Base-by-base conservation (phyloP, 2,113 vertebrate species). In the Machaerirhynchus nigripectus region DNA sequence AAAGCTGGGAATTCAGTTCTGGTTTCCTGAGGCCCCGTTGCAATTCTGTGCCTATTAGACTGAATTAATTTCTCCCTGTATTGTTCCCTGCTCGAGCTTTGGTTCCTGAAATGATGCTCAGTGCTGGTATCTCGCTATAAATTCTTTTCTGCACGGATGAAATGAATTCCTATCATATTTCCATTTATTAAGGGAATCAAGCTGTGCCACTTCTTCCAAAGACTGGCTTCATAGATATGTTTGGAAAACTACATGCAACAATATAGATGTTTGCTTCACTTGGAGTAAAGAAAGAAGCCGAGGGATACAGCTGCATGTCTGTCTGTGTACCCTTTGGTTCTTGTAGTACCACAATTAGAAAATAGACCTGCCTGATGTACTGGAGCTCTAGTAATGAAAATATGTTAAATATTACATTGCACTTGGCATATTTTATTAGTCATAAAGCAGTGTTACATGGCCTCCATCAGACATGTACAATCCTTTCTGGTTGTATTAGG, bases 91-190 rank as follows among this genome's bases (percentile, higher is more conserved):
- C 69, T 68, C 0, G 0, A 65, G 64, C 46, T 73, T 79, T 1
- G 7, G 31, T 33, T 83, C 56, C 52, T 85, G 70, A 57, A 82
- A 31, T 85, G 84, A 46, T 77, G 87, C 55, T 92, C 57, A 27
- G 57, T 77, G 59, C 75, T 90, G 37, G 31, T 56, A 35, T 73
- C 63, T 46, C 4, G 1, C 46, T 85, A 88, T 83, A 84, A 94
- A 80, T 65, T 83, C 26, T 77, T 27, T 84, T 91, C 57, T 76
- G 81, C 63, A 28, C 0, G 1, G n/a, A 40, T 87, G 84, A 78
- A 89, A 84, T 82, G 22, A 82, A 50, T 84, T 94, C 55, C 56
- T 92, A 27, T 80, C 55, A 37, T 82, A 87, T 87, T 95, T 92
- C 37, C 52, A 4, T 86, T 95, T 81, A 91, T 71, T 89, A 78